These are phyloP conservation scores for Clarias magur DNA, from an alignment of 2,113 vertebrate genomes.

Conservation along the genomic window DNA sequence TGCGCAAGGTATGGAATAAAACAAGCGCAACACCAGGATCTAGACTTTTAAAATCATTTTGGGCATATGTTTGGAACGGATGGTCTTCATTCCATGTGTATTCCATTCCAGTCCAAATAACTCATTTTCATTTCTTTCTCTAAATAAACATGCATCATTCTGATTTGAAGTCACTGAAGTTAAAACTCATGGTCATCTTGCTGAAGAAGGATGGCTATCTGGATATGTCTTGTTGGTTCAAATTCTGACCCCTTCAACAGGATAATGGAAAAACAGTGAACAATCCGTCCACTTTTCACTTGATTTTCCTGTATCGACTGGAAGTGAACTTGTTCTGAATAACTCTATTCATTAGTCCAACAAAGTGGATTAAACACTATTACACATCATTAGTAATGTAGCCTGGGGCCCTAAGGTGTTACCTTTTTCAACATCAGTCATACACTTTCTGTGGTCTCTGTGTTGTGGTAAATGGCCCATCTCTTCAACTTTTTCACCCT, in stretches of 20 bases:
- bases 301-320: neutral
- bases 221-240: neutral
- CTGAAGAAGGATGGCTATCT: neutral
- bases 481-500: neutral
- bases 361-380: neutral
- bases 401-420: neutral
- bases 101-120: conserved; percentile 1
- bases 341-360: neutral
- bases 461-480: neutral
- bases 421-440: neutral
- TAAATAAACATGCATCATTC: neutral
- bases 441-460: neutral
- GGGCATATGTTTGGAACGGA: neutral
- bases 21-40: conserved; percentile 10
- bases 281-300: neutral
- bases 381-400: neutral
- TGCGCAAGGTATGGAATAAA: conserved; percentile 20
- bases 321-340: neutral
- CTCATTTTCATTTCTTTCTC: neutral
- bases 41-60: neutral
- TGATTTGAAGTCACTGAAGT: conserved; percentile 12
- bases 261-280: neutral
- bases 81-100: neutral
- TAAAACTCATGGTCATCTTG: neutral
- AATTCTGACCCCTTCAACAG: neutral